These are phyloP conservation scores for Drosophila navojoa DNA, from an alignment of 1,140 invertebrate species.

Conservation along the genomic window DNA sequence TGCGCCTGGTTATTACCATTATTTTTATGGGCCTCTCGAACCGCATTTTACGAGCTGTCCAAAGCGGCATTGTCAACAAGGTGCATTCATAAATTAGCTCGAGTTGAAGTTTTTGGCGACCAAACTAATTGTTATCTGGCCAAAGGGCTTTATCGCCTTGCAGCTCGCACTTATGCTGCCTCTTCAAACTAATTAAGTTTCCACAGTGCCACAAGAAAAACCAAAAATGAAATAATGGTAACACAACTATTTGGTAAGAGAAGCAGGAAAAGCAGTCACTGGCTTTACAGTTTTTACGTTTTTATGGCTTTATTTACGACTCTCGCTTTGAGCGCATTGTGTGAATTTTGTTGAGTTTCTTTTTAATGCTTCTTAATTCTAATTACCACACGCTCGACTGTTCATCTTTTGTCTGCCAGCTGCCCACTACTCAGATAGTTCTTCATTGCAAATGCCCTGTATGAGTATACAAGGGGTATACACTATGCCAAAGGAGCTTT, in stretches of 20 bases:
- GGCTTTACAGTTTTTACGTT: constrained; percentile 76
- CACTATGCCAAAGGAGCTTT: neutral
- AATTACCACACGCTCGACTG: constrained; percentile 76
- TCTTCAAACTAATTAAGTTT: constrained; percentile 77
- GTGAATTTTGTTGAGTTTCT: constrained; percentile 69
- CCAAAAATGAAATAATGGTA: neutral
- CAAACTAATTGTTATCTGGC: constrained; percentile 74
- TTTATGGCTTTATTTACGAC: constrained; percentile 80
- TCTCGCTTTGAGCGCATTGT: constrained; percentile 61
- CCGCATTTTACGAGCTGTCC: constrained; percentile 66
- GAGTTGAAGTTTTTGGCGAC: constrained; percentile 27
- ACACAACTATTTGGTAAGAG: neutral
- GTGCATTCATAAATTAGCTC: constrained; percentile 71
- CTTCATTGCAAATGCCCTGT: neutral
- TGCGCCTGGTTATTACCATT: constrained; percentile 22
- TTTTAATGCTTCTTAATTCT: constrained; percentile 81
- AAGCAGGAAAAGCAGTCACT: constrained; percentile 41
- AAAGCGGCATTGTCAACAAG: constrained; percentile 74
- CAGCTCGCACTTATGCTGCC: constrained; percentile 54
- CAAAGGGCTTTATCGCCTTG: constrained; percentile 51
- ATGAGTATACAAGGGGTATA: neutral
- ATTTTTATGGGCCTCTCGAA: constrained; percentile 55
- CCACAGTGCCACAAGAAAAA: constrained; percentile 50
- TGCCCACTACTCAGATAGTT: constrained; percentile 41
- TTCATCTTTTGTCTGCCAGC: constrained; percentile 49